Base-by-base conservation (phyloP, 2,797 vertebrate species). In the Chaetodon trifasciatus region DNA sequence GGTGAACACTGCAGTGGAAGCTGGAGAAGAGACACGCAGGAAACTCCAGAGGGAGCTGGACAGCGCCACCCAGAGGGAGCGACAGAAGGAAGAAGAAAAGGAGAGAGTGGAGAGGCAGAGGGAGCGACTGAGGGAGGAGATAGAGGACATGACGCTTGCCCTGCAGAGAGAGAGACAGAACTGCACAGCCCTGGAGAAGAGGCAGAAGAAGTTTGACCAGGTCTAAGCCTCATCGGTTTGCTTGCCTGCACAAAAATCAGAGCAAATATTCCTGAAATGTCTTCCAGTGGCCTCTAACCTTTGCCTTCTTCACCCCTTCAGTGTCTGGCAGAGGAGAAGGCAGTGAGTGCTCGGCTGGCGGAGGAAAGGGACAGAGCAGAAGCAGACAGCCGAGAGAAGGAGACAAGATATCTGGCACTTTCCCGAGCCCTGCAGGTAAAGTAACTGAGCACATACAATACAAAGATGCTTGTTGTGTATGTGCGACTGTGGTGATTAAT, bases 121-220 rank as follows among this genome's bases (percentile, higher is more conserved):
- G 72, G 96, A 96, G 28, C 93, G 96, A 5, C 93, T 98, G 79
- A 95, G 97, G 86, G 97, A 98, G 83, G 97, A 98, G 87, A 95
- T 98, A 40, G 97, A 98, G 10, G 97, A 98, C 17, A 93, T 96
- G 91, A 96, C 95, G 0, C 88, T 98, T 52, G 97, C 96, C 63
- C 91, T 98, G 76, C 97, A 97, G 87, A 95, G 96, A 57, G 97
- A 98, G 85, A 93, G 97, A 63, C 97, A 98, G 91, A 97, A 97
- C 66, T 97, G 97, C 89, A 94, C 93, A 0, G 80, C 95, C 0
- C 94, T 98, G 24, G 97, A 98, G 87, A 98, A 98, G 93, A 97
- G 97, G 86, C 97, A 98, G 92, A 97, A 97, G 91, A 98, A 98
- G 85, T 98, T 98, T 6, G 97, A 98, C 90, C 97, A 98, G 97